Conservation (phyloP, 2,113 vertebrate genomes). For the Dipodomys stephensi region DNA sequence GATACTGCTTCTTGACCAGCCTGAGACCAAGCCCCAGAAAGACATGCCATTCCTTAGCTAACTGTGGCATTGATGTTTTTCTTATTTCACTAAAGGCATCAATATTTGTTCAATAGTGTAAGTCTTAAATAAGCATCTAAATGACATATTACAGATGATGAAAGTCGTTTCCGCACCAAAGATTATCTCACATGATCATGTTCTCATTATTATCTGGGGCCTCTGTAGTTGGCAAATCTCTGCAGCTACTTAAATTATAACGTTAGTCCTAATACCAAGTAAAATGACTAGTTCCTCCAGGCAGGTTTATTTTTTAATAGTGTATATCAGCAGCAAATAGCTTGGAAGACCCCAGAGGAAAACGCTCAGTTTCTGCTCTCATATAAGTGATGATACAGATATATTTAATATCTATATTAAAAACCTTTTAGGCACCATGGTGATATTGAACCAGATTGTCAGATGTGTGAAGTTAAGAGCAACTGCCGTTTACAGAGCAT, state of each 20-base stretch:
- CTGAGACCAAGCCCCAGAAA: neutral
- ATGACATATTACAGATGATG: conserved; percentile 48
- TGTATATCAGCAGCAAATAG: conserved; percentile 72
- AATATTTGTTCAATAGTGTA: conserved; percentile 57
- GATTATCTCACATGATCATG: conserved; percentile 47
- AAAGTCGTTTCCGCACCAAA: conserved; percentile 46
- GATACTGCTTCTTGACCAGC: neutral
- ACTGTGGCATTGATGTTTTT: neutral
- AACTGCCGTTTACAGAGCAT: neutral
- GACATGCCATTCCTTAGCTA: neutral
- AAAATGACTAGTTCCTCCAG: conserved; percentile 65
- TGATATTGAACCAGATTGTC: conserved; percentile 14
- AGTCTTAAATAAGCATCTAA: conserved; percentile 74
- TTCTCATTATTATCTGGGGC: conserved; percentile 35
- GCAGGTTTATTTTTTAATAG: conserved; percentile 75
- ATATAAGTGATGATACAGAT: conserved; percentile 62
- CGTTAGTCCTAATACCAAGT: conserved; percentile 68
- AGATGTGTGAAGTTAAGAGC: neutral
- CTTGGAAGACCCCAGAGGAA: conserved; percentile 73
- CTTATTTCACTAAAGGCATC: conserved; percentile 46
- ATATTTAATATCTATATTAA: conserved; percentile 69
- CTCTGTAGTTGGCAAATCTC: conserved; percentile 43
- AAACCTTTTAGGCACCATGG: conserved; percentile 18
- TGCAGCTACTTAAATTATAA: conserved; percentile 46
- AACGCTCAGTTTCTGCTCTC: neutral